Percentiles rank a stretch among this genome's conserved stretches.
Conservation (phyloP, 2,888 invertebrate species). For the Gisinianus flammeolus region DNA sequence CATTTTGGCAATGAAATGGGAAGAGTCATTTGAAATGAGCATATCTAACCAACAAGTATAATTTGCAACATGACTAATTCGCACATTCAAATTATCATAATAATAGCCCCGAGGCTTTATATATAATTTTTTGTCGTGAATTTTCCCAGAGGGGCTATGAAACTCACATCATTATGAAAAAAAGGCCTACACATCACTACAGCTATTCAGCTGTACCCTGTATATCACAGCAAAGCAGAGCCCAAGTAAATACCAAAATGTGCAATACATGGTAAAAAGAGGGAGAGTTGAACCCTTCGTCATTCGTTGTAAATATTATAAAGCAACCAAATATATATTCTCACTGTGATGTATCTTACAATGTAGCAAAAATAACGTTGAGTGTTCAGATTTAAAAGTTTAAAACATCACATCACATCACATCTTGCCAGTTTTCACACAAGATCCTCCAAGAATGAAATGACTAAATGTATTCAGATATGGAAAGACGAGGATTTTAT, state of each 20-base stretch:
- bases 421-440: not conserved
- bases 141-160: not conserved
- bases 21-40: too few relatives aligned
- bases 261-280: not conserved
- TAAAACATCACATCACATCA: not conserved
- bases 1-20: too few relatives aligned
- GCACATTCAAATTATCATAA: conserved; percentile 8
- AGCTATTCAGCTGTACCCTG: too few relatives aligned
- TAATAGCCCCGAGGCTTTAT: not conserved
- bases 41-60: not conserved
- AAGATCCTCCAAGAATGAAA: not conserved
- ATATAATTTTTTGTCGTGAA: not conserved
- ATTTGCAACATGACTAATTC: conserved; percentile 10
- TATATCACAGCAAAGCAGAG: too few relatives aligned
- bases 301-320: not conserved
- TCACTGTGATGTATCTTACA: too few relatives aligned
- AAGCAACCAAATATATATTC: not conserved
- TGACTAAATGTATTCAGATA: not conserved
- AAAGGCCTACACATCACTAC: not conserved
- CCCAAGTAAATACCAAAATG: too few relatives aligned
- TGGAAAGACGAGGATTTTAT: not conserved
- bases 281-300: not conserved
- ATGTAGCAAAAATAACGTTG: not conserved
- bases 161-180: not conserved
- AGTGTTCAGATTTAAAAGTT: too few relatives aligned